Evolutionary conservation across 2,797 vertebrate genomes (phyloP), one percentile per base, ranked within the genome.

Genomic region (Oceanodroma leucorhoa): DNA sequence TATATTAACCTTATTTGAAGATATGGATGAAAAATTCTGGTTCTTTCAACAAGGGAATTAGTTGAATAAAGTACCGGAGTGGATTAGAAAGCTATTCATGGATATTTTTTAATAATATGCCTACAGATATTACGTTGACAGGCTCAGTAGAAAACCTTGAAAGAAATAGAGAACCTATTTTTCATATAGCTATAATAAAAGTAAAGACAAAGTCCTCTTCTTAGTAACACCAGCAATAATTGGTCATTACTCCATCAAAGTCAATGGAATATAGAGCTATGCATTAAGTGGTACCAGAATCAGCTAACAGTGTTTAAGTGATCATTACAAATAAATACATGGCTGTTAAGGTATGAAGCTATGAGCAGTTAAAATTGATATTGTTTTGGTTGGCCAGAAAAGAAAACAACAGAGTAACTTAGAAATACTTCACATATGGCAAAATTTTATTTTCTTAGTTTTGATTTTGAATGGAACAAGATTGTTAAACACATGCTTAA

Each of bases 401-500:
- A 94, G 41, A 87, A 95, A 93, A 88, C 71, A 90, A 79, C 4
- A 55, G 36, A 83, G 22, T 1, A 87, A 91, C 43, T 83, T 3
- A 51, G 19, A 91, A 83, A 95, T 71, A 75, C 18, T 62, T 89
- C 54, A 83, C 51, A 83, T 43, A 85, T 11, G 36, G 57, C 40
- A 93, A 83, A 93, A 85, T 62, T 73, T 46, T 80, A 51, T 75
- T 90, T 91, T 65, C 72, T 85, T 89, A 54, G 43, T 76, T 93
- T 89, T 92, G 64, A 85, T 89, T 94, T 65, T 78, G 81, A 94
- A 84, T 30, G 41, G 53, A 87, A 90, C 23, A 65, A 77, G 83
- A 71, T 67, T 83, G 89, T 95, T 54, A 93, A 87, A 95, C 57
- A 86, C 83, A 75, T 78, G 78, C 78, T 95, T 90, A 92, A 93